Percentiles rank a stretch among this genome's conserved stretches.
These are phyloP conservation scores for Nymphicus hollandicus DNA, from an alignment of 2,113 vertebrate genomes.

Conservation along the genomic window DNA sequence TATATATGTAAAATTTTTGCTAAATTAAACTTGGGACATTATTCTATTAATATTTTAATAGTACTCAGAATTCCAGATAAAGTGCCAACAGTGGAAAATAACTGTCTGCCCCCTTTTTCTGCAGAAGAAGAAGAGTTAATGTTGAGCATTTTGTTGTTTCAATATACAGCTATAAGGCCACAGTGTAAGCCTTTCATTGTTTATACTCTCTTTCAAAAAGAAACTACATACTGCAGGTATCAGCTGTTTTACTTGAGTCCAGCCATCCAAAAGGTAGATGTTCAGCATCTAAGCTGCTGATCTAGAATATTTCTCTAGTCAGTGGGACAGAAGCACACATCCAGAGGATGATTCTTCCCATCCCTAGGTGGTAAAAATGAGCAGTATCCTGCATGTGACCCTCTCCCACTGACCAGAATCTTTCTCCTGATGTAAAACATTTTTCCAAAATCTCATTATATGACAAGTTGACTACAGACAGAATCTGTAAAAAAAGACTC, in stretches of 20 bases:
- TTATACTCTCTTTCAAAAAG: neutral
- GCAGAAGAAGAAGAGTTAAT: neutral
- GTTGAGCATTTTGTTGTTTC: neutral
- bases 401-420: neutral
- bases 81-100: neutral
- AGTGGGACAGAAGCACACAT: neutral
- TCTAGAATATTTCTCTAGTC: neutral
- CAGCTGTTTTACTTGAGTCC: neutral
- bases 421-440: neutral
- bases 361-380: neutral
- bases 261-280: neutral
- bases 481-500: neutral
- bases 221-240: neutral
- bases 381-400: neutral
- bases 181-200: neutral
- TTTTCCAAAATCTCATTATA: neutral
- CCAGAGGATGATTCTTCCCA: neutral
- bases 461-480: neutral
- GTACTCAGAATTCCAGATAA: neutral
- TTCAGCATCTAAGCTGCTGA: neutral
- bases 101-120: neutral
- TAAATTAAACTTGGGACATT: neutral
- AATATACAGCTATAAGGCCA: neutral
- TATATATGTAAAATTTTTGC: accelerated
- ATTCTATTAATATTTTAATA: neutral